Base-by-base conservation (phyloP, 2,113 vertebrate genomes). In the Tetraodon nigroviridis region DNA sequence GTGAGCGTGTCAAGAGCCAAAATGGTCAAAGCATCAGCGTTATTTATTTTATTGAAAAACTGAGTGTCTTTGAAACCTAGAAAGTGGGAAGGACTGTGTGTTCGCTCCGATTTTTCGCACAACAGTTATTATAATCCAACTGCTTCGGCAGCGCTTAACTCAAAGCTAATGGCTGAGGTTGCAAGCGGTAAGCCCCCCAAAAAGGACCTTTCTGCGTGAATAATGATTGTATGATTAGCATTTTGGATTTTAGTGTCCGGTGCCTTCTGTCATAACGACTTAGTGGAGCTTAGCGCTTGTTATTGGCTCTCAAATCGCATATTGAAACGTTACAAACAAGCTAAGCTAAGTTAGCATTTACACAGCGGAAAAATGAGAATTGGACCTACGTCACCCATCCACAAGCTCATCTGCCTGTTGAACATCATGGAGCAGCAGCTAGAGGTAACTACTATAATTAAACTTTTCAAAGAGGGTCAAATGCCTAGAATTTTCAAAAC, bases 301-400 rank as follows among this genome's bases (percentile, higher is more conserved):
- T 51, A 18, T 13, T 1, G 22, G 24, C 24, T 27, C 24, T 27
- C 24, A 27, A 27, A 27, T 27, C 5, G 5, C 24, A 5, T 3
- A 3, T 24, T 24, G 24, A 24, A 24, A 24, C 24, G 24, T 24
- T 24, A 67, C 69, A 50, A 40, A 6, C 0, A 42, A 13, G 69
- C 75, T 60, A 71, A 63, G 71, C 71, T 78, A 69, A 67, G 12
- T 12, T 7, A n/a, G 32, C 17, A 8, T 0, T 0, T 6, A 51
- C 19, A 61, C 7, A 1, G 46, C 61, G 15, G 37, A 2, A 29
- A 14, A 5, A 52, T 79, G 44, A 15, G 12, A 7, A 50, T 78
- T 45, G 60, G 50, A 89, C 90, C 48, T 87, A 92, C 91, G 47
- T 92, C 91, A 62, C 91, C 91, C 91, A 92, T 92, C 91, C 91